phyloP scores from a whole-genome alignment of 2,888 invertebrate genomes.

The Synergus japonicus region DNA sequence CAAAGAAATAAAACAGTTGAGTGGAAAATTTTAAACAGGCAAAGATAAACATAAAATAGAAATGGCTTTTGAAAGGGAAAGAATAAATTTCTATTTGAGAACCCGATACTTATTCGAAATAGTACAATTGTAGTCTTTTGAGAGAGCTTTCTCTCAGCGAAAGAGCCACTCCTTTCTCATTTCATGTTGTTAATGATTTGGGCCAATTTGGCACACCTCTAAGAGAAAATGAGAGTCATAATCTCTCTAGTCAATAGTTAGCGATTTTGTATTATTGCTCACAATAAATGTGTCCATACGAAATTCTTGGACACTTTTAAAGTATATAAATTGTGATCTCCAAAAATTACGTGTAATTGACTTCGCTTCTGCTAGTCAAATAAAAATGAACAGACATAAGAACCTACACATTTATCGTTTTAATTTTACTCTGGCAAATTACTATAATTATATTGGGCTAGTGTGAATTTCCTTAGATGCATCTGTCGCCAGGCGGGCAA shows the following conservation, averaged over 20 bases:
- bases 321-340: background rate
- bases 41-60: background rate
- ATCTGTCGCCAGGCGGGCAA: background rate
- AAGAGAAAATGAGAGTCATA: constrained; percentile 4
- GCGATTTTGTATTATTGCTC: background rate
- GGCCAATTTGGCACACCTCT: constrained; percentile 23
- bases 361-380: background rate
- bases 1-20: constrained; percentile 7
- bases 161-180: constrained; percentile 15
- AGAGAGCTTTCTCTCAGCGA: background rate
- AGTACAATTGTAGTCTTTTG: constrained; percentile 5
- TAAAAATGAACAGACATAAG: background rate
- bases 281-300: background rate
- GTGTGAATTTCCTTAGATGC: background rate
- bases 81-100: background rate
- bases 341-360: background rate
- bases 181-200: constrained; percentile 9
- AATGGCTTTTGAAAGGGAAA: background rate
- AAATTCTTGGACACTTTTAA: background rate
- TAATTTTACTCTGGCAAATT: background rate
- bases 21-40: background rate
- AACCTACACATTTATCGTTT: no score
- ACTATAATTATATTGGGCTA: background rate
- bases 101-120: constrained; percentile 1
- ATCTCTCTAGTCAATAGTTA: background rate